phyloP scores from a whole-genome alignment of 2,113 vertebrate species.

The Anthoscopus minutus region DNA sequence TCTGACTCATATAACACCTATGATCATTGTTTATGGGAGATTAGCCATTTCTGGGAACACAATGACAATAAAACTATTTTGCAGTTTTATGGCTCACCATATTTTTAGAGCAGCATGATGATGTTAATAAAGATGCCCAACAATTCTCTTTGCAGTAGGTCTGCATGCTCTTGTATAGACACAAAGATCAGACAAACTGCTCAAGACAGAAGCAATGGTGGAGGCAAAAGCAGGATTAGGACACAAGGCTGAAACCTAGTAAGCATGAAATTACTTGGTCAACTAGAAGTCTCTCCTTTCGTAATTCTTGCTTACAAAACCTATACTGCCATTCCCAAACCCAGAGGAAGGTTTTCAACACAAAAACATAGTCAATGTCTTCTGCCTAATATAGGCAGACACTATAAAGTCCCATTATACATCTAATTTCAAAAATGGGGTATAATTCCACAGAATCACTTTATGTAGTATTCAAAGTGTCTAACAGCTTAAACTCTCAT shows the following conservation, averaged over 20 bases:
- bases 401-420: neutral
- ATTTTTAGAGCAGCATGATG: neutral
- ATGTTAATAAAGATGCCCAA: neutral
- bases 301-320: neutral
- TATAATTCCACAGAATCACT: neutral
- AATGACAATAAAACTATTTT: neutral
- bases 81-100: neutral
- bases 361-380: neutral
- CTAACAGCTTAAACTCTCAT: neutral
- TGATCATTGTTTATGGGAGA: neutral
- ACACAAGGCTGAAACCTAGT: neutral
- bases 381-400: neutral
- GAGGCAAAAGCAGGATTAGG: neutral
- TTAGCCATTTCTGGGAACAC: neutral
- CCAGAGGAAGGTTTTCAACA: neutral
- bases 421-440: neutral
- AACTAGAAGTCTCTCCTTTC: neutral
- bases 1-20: neutral
- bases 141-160: neutral
- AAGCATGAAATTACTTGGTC: neutral
- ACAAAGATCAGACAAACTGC: neutral
- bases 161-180: neutral
- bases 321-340: neutral
- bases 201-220: neutral
- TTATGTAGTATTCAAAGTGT: neutral